phyloP scores from a whole-genome alignment of 2,888 invertebrate species.

The Apoderus coryli region DNA sequence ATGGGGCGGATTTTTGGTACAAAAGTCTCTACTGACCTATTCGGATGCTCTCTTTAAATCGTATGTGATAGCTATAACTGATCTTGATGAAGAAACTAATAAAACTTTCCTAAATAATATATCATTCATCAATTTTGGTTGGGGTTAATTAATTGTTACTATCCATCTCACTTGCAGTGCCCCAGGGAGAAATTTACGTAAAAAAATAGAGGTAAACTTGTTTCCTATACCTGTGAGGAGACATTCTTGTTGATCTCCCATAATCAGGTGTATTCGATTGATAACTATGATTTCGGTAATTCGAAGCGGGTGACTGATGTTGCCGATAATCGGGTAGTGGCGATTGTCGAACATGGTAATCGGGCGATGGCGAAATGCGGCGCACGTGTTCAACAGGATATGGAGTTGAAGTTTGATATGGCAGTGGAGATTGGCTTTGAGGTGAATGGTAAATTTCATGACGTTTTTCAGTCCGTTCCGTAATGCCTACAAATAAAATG shows the following conservation, averaged over 20 bases:
- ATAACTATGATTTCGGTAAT: too few relatives aligned
- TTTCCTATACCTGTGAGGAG: slow-evolving; percentile 22
- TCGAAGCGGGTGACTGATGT: slow-evolving; percentile 17
- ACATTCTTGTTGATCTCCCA: slow-evolving; percentile 16
- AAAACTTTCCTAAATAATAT: too few relatives aligned
- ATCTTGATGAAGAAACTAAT: too few relatives aligned
- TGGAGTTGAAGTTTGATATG: slow-evolving; percentile 15
- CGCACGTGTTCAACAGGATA: slow-evolving; percentile 14
- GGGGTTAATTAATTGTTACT: too few relatives aligned
- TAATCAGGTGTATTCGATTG: slow-evolving; percentile 20
- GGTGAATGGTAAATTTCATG: slow-evolving; percentile 20
- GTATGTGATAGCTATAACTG: too few relatives aligned
- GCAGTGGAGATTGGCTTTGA: slow-evolving; percentile 18
- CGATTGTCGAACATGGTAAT: slow-evolving; percentile 18
- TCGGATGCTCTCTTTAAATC: too few relatives aligned
- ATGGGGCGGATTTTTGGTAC: too few relatives aligned
- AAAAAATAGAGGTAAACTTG: too few relatives aligned
- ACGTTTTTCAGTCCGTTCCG: slow-evolving; percentile 60
- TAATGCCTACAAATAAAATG: slow-evolving; percentile 40
- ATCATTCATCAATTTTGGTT: too few relatives aligned
- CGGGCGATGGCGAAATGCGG: slow-evolving; percentile 20
- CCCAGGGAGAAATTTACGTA: too few relatives aligned
- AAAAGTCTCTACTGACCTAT: too few relatives aligned
- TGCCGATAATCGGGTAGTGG: slow-evolving; percentile 19
- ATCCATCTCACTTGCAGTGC: too few relatives aligned